Evolutionary conservation across 30 jellyfish, hydroid and myxozoan genomes (phyloP).

Genomic region (Pseudorhiza aurosa): DNA sequence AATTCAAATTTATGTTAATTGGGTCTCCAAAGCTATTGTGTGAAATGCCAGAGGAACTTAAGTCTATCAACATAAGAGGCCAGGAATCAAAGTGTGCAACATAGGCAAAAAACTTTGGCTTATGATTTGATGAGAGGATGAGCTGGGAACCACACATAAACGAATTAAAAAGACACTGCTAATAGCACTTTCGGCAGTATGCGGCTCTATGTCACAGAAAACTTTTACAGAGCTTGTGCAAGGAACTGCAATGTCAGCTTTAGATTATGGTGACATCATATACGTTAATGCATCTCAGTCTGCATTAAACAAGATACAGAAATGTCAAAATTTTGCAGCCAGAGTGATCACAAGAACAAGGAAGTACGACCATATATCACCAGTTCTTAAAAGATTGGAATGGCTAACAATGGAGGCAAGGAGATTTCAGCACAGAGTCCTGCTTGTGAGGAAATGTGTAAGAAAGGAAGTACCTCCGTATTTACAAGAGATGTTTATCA

Average conservation of each 20-base stretch:
- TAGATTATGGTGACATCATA: constrained; percentile 33
- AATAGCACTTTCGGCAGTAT: background rate
- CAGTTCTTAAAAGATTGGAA: constrained; percentile 46
- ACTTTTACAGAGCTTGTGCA: constrained; percentile 44
- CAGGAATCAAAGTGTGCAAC: constrained; percentile 35
- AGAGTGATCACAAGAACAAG: constrained; percentile 61
- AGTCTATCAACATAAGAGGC: constrained; percentile 23
- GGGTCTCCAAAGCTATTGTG: constrained; percentile 17
- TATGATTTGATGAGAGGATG: constrained; percentile 25
- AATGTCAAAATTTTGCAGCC: constrained; percentile 53
- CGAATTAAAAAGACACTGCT: background rate
- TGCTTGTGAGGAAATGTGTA: constrained; percentile 47
- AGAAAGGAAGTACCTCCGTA: constrained; percentile 36
- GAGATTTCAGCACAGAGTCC: constrained; percentile 38
- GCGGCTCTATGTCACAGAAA: constrained; percentile 37
- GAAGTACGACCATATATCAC: constrained; percentile 51
- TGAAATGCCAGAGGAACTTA: constrained; percentile 11
- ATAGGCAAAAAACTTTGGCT: constrained; percentile 28
- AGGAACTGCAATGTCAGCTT: constrained; percentile 38
- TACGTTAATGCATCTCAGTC: constrained; percentile 48
- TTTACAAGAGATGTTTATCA: constrained; percentile 35
- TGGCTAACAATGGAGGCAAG: constrained; percentile 53
- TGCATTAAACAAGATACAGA: constrained; percentile 47
- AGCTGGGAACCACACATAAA: constrained; percentile 18
- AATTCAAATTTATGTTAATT: background rate